Evolutionary conservation across 2,888 invertebrate species (phyloP).

Genomic region (Dryocosmus kuriphilus): DNA sequence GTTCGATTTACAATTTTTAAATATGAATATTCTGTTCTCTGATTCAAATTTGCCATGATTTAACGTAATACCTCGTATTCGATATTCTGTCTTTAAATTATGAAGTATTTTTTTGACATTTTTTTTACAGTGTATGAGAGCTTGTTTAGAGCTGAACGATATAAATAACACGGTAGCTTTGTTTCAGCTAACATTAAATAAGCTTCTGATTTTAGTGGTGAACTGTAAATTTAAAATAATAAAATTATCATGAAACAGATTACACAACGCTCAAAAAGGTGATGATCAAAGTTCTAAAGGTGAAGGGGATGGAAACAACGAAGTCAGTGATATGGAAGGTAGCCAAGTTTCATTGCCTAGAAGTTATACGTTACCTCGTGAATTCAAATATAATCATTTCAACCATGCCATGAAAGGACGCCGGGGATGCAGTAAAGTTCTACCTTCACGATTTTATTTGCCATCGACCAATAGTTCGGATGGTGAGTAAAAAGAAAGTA

Average conservation of each 20-base stretch:
- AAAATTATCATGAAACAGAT: neutral
- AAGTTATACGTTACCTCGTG: slow-evolving; percentile 90
- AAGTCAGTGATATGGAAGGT: slow-evolving; percentile 75
- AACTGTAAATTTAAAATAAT: neutral
- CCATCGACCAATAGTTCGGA: slow-evolving; percentile 93
- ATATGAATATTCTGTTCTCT: no score
- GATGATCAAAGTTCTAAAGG: slow-evolving; percentile 58
- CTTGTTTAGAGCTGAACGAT: neutral
- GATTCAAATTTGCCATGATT: no score
- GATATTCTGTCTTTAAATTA: no score
- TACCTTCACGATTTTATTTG: slow-evolving; percentile 80
- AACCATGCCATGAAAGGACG: slow-evolving; percentile 73
- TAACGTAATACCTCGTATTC: no score
- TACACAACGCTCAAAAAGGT: slow-evolving; percentile 50
- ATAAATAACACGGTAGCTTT: neutral
- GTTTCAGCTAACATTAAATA: neutral
- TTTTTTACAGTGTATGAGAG: no score
- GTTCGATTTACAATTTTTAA: no score
- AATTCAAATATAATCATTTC: slow-evolving; percentile 85
- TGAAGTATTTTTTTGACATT: no score
- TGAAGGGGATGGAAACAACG: slow-evolving; percentile 68
- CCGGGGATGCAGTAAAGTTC: slow-evolving; percentile 81
- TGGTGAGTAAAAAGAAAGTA: slow-evolving; percentile 79
- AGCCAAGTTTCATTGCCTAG: slow-evolving; percentile 89
- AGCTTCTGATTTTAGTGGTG: neutral